These are phyloP conservation scores for Cottus gobio DNA, from an alignment of 2,113 vertebrate genomes.

Conservation along the genomic window DNA sequence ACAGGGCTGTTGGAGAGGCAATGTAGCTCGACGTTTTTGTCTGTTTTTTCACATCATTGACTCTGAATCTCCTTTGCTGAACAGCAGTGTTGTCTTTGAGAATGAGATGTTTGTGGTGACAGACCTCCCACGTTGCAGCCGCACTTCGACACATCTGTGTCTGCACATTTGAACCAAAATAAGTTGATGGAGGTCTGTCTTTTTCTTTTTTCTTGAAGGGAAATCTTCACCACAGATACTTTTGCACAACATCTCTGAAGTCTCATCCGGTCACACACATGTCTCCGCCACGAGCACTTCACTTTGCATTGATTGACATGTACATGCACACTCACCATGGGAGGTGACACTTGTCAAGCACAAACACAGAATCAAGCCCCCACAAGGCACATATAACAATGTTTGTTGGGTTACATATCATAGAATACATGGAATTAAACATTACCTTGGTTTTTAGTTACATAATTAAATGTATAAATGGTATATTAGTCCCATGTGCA, in stretches of 20 bases:
- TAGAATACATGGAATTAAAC: neutral
- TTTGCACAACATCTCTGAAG: conserved; percentile 11
- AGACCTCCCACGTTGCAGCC: neutral
- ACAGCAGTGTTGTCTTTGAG: neutral
- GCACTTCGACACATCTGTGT: neutral
- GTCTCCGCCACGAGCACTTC: neutral
- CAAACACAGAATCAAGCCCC: neutral
- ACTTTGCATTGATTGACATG: neutral
- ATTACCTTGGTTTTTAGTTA: neutral
- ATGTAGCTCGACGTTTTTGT: too few relatives aligned
- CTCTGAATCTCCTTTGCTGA: neutral
- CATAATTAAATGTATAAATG: neutral
- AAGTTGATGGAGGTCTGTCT: fast-evolving
- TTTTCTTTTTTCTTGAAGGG: neutral
- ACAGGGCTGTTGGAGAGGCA: too few relatives aligned
- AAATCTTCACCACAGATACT: conserved; percentile 42
- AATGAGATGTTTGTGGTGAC: conserved; percentile 6
- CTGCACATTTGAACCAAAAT: neutral
- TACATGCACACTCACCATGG: neutral
- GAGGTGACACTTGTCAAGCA: neutral
- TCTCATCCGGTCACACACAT: neutral
- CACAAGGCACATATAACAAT: neutral
- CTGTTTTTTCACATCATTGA: too few relatives aligned
- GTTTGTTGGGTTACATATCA: neutral
- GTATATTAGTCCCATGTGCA: neutral